phyloP scores from a whole-genome alignment of 2,797 vertebrate species.

The Chelon labrosus region DNA sequence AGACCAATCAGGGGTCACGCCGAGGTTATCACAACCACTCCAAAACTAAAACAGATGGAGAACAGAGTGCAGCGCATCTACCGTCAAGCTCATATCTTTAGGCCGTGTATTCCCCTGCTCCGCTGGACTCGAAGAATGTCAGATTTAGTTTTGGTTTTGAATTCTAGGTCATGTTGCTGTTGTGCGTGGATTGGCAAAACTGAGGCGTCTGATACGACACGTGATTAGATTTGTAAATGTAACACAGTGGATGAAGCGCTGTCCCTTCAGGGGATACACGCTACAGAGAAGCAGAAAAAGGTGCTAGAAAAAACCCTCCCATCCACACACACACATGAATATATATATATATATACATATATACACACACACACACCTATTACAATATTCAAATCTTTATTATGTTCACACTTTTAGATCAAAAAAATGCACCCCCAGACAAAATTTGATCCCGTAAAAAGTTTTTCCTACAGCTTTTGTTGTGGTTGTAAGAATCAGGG shows the following conservation, averaged over 20 bases:
- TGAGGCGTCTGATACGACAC: constrained; percentile 43
- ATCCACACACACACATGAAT: background rate
- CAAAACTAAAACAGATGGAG: constrained; percentile 87
- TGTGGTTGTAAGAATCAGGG: background rate
- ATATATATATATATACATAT: background rate
- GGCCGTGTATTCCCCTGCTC: constrained; percentile 70
- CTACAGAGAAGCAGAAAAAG: background rate
- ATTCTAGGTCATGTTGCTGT: constrained; percentile 70
- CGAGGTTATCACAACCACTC: constrained; percentile 85
- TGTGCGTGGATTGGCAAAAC: constrained; percentile 53
- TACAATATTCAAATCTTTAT: background rate
- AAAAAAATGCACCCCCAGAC: background rate
- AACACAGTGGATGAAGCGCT: constrained; percentile 12
- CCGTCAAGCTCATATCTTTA: constrained; percentile 71
- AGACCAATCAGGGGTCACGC: constrained; percentile 82
- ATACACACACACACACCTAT: background rate
- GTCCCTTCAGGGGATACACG: background rate
- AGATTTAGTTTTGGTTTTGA: constrained; percentile 67
- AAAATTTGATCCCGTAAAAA: background rate
- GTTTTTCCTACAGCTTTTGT: background rate
- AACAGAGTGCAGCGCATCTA: constrained; percentile 70
- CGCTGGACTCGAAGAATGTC: constrained; percentile 71
- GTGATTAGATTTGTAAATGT: constrained; percentile 57
- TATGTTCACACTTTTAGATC: background rate
- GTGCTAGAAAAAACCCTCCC: constrained; percentile 1